Evolutionary conservation across 1,140 invertebrate species (phyloP).

Genomic region (Drosophila sp.): DNA sequence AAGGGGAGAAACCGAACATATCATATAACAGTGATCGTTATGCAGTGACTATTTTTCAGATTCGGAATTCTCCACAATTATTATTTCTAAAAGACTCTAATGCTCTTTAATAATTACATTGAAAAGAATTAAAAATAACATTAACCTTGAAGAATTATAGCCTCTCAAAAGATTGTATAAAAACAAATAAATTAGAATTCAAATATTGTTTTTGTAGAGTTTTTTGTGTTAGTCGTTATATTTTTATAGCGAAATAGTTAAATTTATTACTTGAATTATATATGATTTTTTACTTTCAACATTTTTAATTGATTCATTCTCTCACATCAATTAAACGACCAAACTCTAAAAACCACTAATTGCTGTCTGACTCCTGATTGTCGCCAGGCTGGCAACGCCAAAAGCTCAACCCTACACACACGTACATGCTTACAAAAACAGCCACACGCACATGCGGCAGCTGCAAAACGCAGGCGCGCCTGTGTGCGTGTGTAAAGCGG

Average conservation of each 20-base stretch:
- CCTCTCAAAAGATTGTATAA: too few species aligned
- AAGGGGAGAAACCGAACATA: constrained; percentile 22
- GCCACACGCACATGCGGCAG: constrained; percentile 21
- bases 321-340: neutral
- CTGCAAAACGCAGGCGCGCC: constrained; percentile 46
- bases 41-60: constrained; percentile 1
- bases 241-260: too few species aligned
- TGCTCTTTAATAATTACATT: too few species aligned
- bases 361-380: neutral
- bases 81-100: neutral
- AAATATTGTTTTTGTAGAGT: too few species aligned
- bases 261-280: too few species aligned
- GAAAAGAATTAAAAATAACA: too few species aligned
- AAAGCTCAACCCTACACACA: constrained; percentile 25
- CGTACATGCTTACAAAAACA: neutral
- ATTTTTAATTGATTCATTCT: neutral
- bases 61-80: neutral
- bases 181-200: too few species aligned
- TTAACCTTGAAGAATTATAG: too few species aligned
- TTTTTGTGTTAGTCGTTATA: too few species aligned
- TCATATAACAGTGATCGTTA: constrained; percentile 48
- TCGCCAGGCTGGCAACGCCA: constrained; percentile 54
- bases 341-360: constrained; percentile 8
- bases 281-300: neutral
- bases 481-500: constrained; percentile 31